Evolutionary conservation across 2,888 invertebrate genomes (phyloP), one percentile per base, ranked within the genome.

Genomic region (Invenusta paracnida): DNA sequence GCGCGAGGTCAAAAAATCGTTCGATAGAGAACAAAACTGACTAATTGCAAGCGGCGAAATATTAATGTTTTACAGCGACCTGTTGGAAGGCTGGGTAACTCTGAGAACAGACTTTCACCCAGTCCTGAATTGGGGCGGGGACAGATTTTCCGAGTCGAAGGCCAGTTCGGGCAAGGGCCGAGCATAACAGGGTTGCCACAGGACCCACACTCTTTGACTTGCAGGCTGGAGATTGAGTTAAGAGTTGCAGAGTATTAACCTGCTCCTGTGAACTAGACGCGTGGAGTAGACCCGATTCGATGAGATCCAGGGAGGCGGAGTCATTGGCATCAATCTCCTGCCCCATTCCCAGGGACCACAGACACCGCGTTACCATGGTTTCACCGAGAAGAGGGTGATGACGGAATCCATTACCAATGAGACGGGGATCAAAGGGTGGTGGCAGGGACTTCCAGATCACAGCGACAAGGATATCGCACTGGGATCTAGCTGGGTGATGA

Each of bases 311-410:
- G 2, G 2, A 2, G 27, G 29, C 5, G 2, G 31, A 11, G 5
- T 82, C 31, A 29, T 11, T 30, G 23, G 29, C 5, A 27, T 2
- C 29, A 29, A 82, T 13, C 2, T 30, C 31, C 27, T 82, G 2
- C 2, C 29, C n/a, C 2, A 13, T 2, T 82, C 13, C 29, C 2
- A 27, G 17, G 27, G 82, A 82, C 30, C 29, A 30, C 29, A 82
- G 11, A 82, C 29, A 29, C 13, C 82, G 23, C n/a, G 23, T 27
- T 29, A 82, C 2, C 82, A 82, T 82, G 29, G 29, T 29, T 30
- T 82, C 82, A 30, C 82, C 82, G 28, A 82, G 17, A 29, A 82
- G 29, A 29, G 82, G 29, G 29, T 82, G 82, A 82, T 30, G 30
- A 29, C 30, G 31, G n/a, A 82, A 82, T 2, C 30, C n/a, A 27